Base-by-base conservation (phyloP, 2,888 invertebrate species). In the Eumacrocentrus americanus region DNA sequence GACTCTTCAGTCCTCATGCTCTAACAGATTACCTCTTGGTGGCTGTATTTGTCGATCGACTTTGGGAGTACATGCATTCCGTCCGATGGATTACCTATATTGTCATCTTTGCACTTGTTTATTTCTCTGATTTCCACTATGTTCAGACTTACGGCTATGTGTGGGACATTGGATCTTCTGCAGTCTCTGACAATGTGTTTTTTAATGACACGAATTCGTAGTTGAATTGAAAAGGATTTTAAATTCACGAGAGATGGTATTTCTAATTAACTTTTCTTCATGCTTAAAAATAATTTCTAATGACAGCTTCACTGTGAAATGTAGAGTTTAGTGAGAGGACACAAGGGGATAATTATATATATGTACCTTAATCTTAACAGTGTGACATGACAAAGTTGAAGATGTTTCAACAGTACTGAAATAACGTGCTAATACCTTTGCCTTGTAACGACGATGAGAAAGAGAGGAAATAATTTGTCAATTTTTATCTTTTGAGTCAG, bases 31-130 rank as follows among this genome's bases (percentile, higher is more conserved):
- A 88, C 69, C 78, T 93, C 12, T 84, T 93, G 29, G 79, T 92
- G 46, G 88, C 91, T 20, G 86, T 93, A 66, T 92, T 92, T 81
- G 88, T 91, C 80, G 92, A 93, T 84, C 90, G 90, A 75, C 82
- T 91, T 2, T 91, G 91, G 90, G 87, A 89, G 65, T 92, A 92
- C 72, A 80, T 93, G 22, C 85, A 85, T 68, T 81, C 85, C 40
- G 84, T 91, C 11, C 89, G 91, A 73, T 91, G 89, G 76, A 81
- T 85, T 51, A 91, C 91, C 2, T 92, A 89, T 74, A 82, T 88
- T n/a, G 76, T 88, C 67, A 80, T 93, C 52, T 81, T 91, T 11
- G 81, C 87, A 29, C 84, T 89, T 44, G 88, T 90, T 38, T 88
- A 87, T 67, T 78, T 87, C 23, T 90, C 91, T 0, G 93, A 93